These are phyloP conservation scores for Crypturellus tataupa DNA, from an alignment of 2,797 vertebrate species.

Conservation along the genomic window DNA sequence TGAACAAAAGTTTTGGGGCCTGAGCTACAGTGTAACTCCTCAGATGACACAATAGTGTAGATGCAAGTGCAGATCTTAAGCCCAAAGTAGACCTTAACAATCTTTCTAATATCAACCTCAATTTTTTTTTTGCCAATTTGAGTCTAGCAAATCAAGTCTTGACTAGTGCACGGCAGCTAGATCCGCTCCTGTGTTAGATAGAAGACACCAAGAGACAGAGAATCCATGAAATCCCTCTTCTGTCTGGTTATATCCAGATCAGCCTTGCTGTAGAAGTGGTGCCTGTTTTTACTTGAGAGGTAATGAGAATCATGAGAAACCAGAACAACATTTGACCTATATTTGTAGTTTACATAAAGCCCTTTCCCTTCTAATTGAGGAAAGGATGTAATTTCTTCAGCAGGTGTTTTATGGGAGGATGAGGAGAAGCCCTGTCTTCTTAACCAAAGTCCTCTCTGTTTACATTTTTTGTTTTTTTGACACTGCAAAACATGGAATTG, in stretches of 20 bases:
- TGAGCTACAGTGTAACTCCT: neutral
- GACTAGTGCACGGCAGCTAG: neutral
- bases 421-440: neutral
- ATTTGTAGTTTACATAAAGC: neutral
- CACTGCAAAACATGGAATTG: neutral
- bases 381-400: neutral
- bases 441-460: neutral
- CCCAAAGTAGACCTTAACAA: neutral
- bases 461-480: neutral
- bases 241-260: neutral
- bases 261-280: neutral
- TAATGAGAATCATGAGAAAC: neutral
- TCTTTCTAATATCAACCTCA: neutral
- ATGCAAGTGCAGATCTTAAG: neutral
- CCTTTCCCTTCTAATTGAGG: accelerated
- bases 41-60: neutral
- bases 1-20: neutral
- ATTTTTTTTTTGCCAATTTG: neutral
- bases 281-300: neutral
- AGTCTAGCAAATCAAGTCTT: neutral
- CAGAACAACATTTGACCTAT: neutral
- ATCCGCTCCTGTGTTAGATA: neutral
- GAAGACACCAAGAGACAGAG: neutral
- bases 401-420: neutral
- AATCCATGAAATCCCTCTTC: neutral